Evolutionary conservation across 2,888 invertebrate species (phyloP), one percentile per base, ranked within the genome.

Genomic region (Phyllotreta striolata): DNA sequence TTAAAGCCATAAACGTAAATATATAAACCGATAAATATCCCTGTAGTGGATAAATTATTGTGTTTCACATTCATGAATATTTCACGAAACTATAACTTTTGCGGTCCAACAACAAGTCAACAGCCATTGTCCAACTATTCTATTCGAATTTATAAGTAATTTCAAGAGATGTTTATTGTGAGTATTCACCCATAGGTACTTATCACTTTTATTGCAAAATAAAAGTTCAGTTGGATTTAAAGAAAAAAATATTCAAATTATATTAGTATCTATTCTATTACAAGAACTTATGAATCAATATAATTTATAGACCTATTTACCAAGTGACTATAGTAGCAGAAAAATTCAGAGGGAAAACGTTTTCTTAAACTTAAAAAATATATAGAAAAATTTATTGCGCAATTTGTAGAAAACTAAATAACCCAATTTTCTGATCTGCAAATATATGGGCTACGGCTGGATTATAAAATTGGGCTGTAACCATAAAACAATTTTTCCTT

Each of bases 1-100:
- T 69, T 69, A 69, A 69, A 69, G 63, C 66, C 39, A 67, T 69
- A 65, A 69, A 69, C 60, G 59, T 65, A 67, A 62, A 66, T 62
- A 69, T 69, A 64, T 55, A 66, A 64, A 64, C 62, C 66, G 59
- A 68, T 68, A 66, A 66, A 64, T 66, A 68, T 64, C 46, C 47
- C 47, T 43, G 35, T 38, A 62, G 39, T 62, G 54, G 51, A 37
- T 52, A 60, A 60, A 60, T 60, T 60, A 60, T 60, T 44, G 52
- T 60, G 52, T 9, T 52, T 44, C 6, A 39, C 52, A n/a, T 37
- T 38, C 43, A 60, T 60, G 60, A 60, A 60, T 60, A 60, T 60
- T 60, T 60, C 43, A 60, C 60, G 54, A 60, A 54, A 60, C 60
- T 60, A 54, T 55, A 54, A 58, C 55, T 54, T 47, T 43, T 39